Base-by-base conservation (phyloP, 2,888 invertebrate genomes). In the Chrysodeixis includens region DNA sequence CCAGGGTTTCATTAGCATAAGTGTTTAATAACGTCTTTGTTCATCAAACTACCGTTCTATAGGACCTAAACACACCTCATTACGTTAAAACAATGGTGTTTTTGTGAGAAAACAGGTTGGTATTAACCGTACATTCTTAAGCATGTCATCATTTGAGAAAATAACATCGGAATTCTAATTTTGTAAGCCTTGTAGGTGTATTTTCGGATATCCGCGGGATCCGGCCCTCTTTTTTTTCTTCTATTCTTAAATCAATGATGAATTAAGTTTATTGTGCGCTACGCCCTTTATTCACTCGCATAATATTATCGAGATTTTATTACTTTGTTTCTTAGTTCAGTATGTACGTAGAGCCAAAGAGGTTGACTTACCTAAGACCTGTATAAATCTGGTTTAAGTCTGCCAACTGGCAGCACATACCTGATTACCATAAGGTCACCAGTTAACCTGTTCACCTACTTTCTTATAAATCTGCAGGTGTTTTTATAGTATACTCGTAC, bases 191-290 rank as follows among this genome's bases (percentile, higher is more conserved):
- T 66, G 67, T 61, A 62, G 56, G 64, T 46, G 57, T 79, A 79
- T 79, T 79, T 75, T 79, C 70, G 80, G 79, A 75, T 75, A 80
- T 79, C 79, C 78, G 72, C 58, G 75, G 80, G 77, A 72, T 74
- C 71, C 56, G 61, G 59, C 71, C 66, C 66, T 61, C 68, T 74
- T 62, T 70, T 60, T 53, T 55, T 70, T 60, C 26, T 51, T 59
- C 77, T 69, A 71, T 79, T 77, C 72, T 77, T 75, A 67, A 62
- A 66, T 57, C 63, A 64, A 63, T 73, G 74, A 66, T 62, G 59
- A 30, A 68, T 54, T 62, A 49, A 62, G 71, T 68, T 73, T 57
- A 61, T 56, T 59, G 53, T 51, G 49, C 35, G 49, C 63, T 59
- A 30, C 52, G 8, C 22, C 56, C 14, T 56, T 30, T n/a, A 16